Evolutionary conservation across 2,113 vertebrate genomes (phyloP).

Genomic region (Amblyopsis rosae): DNA sequence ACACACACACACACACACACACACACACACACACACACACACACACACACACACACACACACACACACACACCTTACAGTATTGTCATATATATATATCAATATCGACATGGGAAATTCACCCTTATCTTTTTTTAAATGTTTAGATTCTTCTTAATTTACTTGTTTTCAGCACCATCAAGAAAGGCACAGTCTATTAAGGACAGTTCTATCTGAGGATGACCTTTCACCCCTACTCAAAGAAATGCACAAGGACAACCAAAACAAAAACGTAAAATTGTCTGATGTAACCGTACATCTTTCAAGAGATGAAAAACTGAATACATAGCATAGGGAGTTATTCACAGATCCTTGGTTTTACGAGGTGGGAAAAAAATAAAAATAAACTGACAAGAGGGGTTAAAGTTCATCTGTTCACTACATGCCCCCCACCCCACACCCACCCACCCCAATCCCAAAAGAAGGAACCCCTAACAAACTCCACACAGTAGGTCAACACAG

Average conservation of each 20-base stretch:
- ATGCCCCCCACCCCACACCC: background rate
- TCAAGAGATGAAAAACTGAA: conserved; percentile 36
- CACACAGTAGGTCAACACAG: conserved; percentile 27
- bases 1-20: no score
- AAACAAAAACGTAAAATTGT: conserved; percentile 1
- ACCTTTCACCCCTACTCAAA: conserved; percentile 46
- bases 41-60: conserved; percentile 24
- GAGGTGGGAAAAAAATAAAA: background rate
- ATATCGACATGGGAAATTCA: conserved; percentile 37
- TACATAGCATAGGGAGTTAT: background rate
- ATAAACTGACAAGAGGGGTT: conserved; percentile 27
- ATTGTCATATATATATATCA: conserved; percentile 59
- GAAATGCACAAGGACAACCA: conserved; percentile 2
- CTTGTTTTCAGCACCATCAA: conserved; percentile 87
- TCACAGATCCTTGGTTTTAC: conserved; percentile 14
- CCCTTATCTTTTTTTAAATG: conserved; percentile 75
- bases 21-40: conserved; percentile 43
- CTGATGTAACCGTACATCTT: conserved; percentile 10
- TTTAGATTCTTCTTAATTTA: conserved; percentile 70
- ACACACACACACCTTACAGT: conserved; percentile 50
- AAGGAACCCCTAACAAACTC: conserved; percentile 13
- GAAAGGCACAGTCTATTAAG: conserved; percentile 92
- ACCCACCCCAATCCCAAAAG: background rate
- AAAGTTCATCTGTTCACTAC: conserved; percentile 27
- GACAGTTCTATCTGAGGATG: conserved; percentile 53